Evolutionary conservation across 1,140 invertebrate species (phyloP).

Genomic region (Brachystomella parvula): DNA sequence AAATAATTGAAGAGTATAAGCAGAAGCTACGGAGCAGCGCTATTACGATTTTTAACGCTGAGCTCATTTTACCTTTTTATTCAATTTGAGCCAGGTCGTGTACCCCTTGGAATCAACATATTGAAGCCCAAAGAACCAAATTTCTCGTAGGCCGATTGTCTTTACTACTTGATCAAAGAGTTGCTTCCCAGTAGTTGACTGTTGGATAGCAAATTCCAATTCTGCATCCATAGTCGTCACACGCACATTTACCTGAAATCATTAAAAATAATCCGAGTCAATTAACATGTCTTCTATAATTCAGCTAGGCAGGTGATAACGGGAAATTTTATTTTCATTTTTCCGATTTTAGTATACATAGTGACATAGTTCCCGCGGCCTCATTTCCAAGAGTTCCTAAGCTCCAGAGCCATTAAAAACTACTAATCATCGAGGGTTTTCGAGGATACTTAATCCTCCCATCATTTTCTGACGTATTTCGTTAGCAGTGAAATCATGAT

Average conservation of each 20-base stretch:
- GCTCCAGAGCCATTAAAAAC: no score
- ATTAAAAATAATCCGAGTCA: conserved; percentile 6
- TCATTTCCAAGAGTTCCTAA: no score
- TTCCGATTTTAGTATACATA: no score
- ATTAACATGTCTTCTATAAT: no score
- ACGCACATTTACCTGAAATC: conserved; percentile 83
- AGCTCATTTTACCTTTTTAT: conserved; percentile 88
- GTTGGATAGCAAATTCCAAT: conserved; percentile 99
- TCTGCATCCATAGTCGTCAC: conserved; percentile 99
- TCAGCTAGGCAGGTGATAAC: no score
- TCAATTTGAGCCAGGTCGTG: conserved; percentile 97
- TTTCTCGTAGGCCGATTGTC: conserved; percentile 96
- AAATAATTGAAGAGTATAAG: not conserved
- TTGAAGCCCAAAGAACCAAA: conserved; percentile 99
- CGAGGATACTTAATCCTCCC: no score
- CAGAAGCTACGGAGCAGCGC: not conserved
- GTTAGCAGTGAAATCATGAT: no score
- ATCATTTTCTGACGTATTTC: no score
- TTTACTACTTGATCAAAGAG: conserved; percentile 99
- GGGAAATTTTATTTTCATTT: no score
- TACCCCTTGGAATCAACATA: conserved; percentile 97
- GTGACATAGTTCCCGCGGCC: no score
- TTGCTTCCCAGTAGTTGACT: conserved; percentile 97
- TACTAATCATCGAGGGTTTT: no score
- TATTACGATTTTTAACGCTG: no score